phyloP scores from a whole-genome alignment of 1,140 invertebrate species.

The Lethrus apterus region DNA sequence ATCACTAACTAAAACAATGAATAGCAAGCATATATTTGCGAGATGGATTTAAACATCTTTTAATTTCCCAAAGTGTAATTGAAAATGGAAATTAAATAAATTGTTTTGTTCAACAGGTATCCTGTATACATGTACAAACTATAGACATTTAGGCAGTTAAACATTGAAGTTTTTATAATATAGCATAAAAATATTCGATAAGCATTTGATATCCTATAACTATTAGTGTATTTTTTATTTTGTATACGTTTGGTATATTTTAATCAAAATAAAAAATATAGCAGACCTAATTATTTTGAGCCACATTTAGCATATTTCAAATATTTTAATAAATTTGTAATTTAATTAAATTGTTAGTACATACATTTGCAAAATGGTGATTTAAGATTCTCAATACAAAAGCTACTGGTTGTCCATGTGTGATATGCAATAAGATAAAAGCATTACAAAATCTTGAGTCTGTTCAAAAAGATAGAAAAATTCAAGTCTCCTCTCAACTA shows the following conservation, averaged over 20 bases:
- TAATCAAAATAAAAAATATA: conserved; percentile 2
- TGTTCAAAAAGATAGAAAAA: too few relatives aligned
- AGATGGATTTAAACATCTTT: not conserved
- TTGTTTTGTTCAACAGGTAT: not conserved
- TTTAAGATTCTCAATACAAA: too few relatives aligned
- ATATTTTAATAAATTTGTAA: too few relatives aligned
- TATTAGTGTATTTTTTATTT: not conserved
- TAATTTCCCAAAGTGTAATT: not conserved
- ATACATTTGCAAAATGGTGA: too few relatives aligned
- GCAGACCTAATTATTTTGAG: conserved; percentile 7
- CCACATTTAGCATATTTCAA: conserved; percentile 5
- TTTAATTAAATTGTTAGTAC: too few relatives aligned
- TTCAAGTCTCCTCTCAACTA: conserved; percentile 5
- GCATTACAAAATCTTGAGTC: too few relatives aligned
- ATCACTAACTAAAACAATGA: too few relatives aligned
- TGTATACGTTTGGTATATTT: not conserved
- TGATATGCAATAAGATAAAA: too few relatives aligned
- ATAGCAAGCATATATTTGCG: not conserved
- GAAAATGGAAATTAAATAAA: not conserved
- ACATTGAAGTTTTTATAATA: conserved; percentile 2
- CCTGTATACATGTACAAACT: not conserved
- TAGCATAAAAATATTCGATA: conserved; percentile 12
- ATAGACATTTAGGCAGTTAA: conserved; percentile 11
- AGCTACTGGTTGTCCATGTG: too few relatives aligned
- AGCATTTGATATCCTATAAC: conserved; percentile 4